Evolutionary conservation across 2,113 vertebrate species (phyloP).

Genomic region (Tricholaema leucomelas): DNA sequence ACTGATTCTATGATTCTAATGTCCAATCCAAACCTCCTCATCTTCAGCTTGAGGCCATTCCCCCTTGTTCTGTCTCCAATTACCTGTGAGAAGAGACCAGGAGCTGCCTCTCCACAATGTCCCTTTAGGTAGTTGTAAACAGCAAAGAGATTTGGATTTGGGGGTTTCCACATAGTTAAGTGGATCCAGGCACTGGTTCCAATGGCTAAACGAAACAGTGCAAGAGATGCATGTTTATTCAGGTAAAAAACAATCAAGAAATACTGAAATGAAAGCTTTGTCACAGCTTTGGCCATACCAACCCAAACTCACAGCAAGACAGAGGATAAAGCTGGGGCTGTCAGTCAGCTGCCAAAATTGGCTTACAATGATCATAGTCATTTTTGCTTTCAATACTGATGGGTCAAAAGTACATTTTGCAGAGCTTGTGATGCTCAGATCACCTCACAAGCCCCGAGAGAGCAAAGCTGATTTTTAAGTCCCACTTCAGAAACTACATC

Average conservation of each 20-base stretch:
- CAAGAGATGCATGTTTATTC: not conserved
- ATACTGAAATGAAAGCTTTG: not conserved
- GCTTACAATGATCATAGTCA: not conserved
- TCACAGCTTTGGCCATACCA: not conserved
- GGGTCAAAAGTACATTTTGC: not conserved
- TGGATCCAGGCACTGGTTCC: not conserved
- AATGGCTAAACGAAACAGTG: not conserved
- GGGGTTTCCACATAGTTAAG: rapidly evolving
- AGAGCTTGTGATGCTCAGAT: not conserved
- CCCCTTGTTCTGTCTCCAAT: too few species aligned
- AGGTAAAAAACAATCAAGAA: not conserved
- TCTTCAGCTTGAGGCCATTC: too few species aligned
- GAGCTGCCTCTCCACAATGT: too few species aligned
- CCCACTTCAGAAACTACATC: not conserved
- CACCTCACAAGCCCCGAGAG: not conserved
- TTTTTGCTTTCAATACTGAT: not conserved
- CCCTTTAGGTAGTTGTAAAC: too few species aligned
- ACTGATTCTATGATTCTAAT: too few species aligned
- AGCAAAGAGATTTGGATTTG: not conserved
- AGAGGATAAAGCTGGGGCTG: not conserved
- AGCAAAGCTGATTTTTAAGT: not conserved
- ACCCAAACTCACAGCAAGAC: not conserved
- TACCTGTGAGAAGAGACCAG: too few species aligned
- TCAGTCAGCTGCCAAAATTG: not conserved
- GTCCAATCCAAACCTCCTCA: too few species aligned